Base-by-base conservation (phyloP, 2,113 vertebrate species). In the Cryptotis parvus region DNA sequence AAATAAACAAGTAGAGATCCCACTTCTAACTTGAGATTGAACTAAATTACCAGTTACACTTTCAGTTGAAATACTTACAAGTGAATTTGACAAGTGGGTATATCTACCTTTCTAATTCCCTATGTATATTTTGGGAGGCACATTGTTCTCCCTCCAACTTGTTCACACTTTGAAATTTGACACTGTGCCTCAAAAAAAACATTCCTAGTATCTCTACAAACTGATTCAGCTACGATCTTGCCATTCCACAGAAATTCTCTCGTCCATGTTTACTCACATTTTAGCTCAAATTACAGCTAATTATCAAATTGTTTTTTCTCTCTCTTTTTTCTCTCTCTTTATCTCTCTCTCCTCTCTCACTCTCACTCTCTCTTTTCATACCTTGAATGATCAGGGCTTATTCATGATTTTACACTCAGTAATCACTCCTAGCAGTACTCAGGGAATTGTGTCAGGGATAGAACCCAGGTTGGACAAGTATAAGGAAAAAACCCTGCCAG, bases 271-370 rank as follows among this genome's bases (percentile, higher is more conserved):
- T 12, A 78, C 29, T 61, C 4, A 33, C 18, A 73, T 35, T 39
- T 90, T 83, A 80, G 20, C 20, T 29, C 68, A 95, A 89, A 20
- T 83, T 41, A n/a, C n/a, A n/a, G n/a, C n/a, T n/a, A n/a, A n/a
- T n/a, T n/a, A n/a, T n/a, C n/a, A n/a, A n/a, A n/a, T n/a, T n/a
- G n/a, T n/a, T n/a, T n/a, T n/a, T n/a, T n/a, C n/a, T n/a, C n/a
- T n/a, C n/a, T n/a, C n/a, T n/a, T n/a, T n/a, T n/a, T n/a, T n/a
- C n/a, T n/a, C n/a, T n/a, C n/a, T n/a, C n/a, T n/a, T n/a, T n/a
- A n/a, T n/a, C n/a, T n/a, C n/a, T n/a, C n/a, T n/a, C n/a, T n/a
- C n/a, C n/a, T n/a, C n/a, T n/a, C n/a, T n/a, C n/a, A n/a, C n/a
- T n/a, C n/a, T n/a, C n/a, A n/a, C n/a, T n/a, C n/a, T n/a, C n/a